Base-by-base conservation (phyloP, 2,797 vertebrate species). In the Xyrichtys novacula region DNA sequence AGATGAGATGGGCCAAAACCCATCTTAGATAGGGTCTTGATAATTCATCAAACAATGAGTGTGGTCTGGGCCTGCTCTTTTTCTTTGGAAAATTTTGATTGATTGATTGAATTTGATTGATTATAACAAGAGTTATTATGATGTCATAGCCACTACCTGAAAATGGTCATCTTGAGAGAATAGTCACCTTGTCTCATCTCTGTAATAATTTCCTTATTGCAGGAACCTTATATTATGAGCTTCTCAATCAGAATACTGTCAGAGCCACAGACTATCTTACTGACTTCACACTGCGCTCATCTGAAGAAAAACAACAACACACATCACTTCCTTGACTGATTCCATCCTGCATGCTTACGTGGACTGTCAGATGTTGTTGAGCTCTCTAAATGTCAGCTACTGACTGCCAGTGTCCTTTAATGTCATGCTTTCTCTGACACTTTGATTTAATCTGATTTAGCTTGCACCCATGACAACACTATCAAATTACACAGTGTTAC, bases 151-250 rank as follows among this genome's bases (percentile, higher is more conserved):
- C n/a, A n/a, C n/a, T n/a, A n/a, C n/a, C n/a, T n/a, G n/a, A n/a
- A n/a, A n/a, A n/a, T n/a, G n/a, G n/a, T n/a, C n/a, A n/a, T n/a
- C n/a, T n/a, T n/a, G n/a, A n/a, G n/a, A n/a, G 20, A 19, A 29
- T 44, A 25, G 55, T 68, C 28, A 23, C 32, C 25, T 46, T 9
- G 17, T 63, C 9, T 58, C 47, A 31, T 46, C 43, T 54, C 2
- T 1, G 34, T 39, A 15, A 44, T 68, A 38, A 53, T 74, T 47
- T 15, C 9, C 16, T 58, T 40, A 44, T 65, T 40, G 44, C 9
- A n/a, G 19, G 2, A 28, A 59, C 52, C 34, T 16, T 56, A 59
- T 26, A 20, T 63, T 53, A 71, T 59, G 42, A n/a, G n/a, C n/a
- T n/a, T n/a, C n/a, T n/a, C n/a, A n/a, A 28, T 5, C 28, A 40